phyloP scores from a whole-genome alignment of 1,140 invertebrate genomes.

The Euwallacea fornicatus region DNA sequence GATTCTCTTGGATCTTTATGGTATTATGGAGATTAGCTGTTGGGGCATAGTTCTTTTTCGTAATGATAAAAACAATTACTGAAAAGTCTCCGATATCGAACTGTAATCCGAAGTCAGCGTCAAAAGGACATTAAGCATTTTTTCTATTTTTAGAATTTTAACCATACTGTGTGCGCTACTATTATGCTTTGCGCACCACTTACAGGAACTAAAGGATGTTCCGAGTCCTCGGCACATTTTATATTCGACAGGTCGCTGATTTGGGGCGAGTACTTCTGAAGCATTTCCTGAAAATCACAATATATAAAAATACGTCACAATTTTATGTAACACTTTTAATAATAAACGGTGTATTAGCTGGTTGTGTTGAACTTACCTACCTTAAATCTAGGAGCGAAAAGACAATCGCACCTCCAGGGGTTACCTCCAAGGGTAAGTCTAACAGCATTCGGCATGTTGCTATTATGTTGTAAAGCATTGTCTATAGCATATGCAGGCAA shows the following conservation, averaged over 20 bases:
- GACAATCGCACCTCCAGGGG: conserved; percentile 80
- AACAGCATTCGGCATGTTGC: conserved; percentile 61
- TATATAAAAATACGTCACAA: not conserved
- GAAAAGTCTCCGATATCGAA: too few relatives aligned
- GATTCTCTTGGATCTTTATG: too few relatives aligned
- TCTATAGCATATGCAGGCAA: conserved; percentile 77
- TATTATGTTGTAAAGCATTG: conserved; percentile 72
- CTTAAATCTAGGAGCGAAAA: conserved; percentile 74
- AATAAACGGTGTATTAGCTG: too few relatives aligned
- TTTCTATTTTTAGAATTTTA: too few relatives aligned
- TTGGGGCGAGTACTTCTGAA: conserved; percentile 70
- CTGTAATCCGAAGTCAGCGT: not conserved
- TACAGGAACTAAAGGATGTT: conserved; percentile 65
- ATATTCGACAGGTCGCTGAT: conserved; percentile 69
- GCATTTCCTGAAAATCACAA: conserved; percentile 54
- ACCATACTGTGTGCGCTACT: not conserved
- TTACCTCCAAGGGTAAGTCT: conserved; percentile 71
- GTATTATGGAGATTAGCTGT: too few relatives aligned
- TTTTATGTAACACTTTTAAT: not conserved
- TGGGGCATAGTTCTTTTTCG: not conserved
- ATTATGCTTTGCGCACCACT: conserved; percentile 16
- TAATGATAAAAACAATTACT: not conserved
- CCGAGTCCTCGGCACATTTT: conserved; percentile 57
- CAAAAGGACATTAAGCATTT: not conserved
- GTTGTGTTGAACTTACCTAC: conserved; percentile 46